phyloP scores from a whole-genome alignment of 2,113 vertebrate genomes.

The Ammodytes marinus region DNA sequence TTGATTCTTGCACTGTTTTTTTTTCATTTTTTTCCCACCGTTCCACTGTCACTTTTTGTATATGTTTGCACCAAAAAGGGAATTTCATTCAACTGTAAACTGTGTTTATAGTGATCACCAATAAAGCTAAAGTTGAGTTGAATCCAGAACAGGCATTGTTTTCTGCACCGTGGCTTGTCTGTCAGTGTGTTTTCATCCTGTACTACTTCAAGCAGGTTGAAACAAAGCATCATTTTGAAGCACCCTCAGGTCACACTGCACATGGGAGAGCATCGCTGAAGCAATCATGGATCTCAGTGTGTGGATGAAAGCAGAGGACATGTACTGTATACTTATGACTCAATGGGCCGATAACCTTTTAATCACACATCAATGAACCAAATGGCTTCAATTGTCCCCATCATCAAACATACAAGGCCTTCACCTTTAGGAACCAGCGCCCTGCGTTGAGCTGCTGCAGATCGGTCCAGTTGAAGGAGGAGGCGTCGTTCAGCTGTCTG shows the following conservation, averaged over 20 bases:
- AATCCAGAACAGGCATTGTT: neutral
- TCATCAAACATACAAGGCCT: neutral
- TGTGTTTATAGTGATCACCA: too few relatives aligned
- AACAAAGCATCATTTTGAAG: slow-evolving; percentile 16
- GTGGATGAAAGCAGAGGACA: slow-evolving; percentile 14
- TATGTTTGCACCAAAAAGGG: too few relatives aligned
- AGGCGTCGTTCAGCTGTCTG: slow-evolving; percentile 82
- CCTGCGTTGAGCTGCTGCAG: slow-evolving; percentile 93
- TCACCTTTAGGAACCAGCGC: slow-evolving; percentile 94
- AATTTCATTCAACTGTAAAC: too few relatives aligned
- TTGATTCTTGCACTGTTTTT: too few relatives aligned
- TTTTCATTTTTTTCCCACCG: too few relatives aligned
- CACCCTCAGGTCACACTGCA: neutral
- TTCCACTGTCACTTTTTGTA: too few relatives aligned
- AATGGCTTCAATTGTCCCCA: neutral
- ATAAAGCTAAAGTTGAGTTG: neutral
- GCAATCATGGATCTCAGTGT: neutral
- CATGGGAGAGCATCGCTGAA: neutral
- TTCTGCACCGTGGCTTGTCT: neutral
- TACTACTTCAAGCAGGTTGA: neutral
- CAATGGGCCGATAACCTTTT: slow-evolving; percentile 16
- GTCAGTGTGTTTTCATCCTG: neutral
- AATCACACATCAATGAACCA: neutral
- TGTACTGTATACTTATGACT: neutral
- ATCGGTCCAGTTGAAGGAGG: slow-evolving; percentile 95